These are phyloP conservation scores for Neogale vison DNA, from an alignment of 2,113 vertebrate genomes.

Conservation along the genomic window DNA sequence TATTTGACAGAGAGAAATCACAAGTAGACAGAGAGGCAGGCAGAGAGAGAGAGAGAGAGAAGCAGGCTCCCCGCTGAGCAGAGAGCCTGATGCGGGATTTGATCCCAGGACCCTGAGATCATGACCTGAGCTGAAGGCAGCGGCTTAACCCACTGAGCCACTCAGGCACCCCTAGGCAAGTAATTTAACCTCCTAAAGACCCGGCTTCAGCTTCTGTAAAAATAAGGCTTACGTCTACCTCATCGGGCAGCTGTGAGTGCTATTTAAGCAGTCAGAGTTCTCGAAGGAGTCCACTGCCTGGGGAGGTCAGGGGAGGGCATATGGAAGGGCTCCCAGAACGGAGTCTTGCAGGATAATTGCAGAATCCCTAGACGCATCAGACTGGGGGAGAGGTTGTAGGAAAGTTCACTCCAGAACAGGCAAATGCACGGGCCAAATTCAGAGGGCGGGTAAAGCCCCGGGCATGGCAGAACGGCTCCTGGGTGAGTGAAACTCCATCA, in stretches of 20 bases:
- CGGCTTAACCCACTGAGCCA: too few relatives aligned
- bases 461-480: accelerated
- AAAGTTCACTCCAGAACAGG: background rate
- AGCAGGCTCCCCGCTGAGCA: too few relatives aligned
- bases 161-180: too few relatives aligned
- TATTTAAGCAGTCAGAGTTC: background rate
- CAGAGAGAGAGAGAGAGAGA: too few relatives aligned
- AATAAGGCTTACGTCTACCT: accelerated
- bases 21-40: too few relatives aligned
- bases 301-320: background rate
- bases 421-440: accelerated
- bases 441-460: accelerated
- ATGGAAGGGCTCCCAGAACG: background rate
- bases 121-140: too few relatives aligned
- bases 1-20: too few relatives aligned
- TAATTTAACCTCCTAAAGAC: background rate
- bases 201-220: background rate
- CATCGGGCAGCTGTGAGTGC: background rate
- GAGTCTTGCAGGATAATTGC: background rate
- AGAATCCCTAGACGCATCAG: background rate
- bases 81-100: too few relatives aligned
- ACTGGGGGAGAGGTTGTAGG: background rate
- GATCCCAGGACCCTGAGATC: too few relatives aligned
- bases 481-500: background rate
- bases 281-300: background rate